phyloP scores from a whole-genome alignment of 2,797 vertebrate genomes.

The Helarctos malayanus region DNA sequence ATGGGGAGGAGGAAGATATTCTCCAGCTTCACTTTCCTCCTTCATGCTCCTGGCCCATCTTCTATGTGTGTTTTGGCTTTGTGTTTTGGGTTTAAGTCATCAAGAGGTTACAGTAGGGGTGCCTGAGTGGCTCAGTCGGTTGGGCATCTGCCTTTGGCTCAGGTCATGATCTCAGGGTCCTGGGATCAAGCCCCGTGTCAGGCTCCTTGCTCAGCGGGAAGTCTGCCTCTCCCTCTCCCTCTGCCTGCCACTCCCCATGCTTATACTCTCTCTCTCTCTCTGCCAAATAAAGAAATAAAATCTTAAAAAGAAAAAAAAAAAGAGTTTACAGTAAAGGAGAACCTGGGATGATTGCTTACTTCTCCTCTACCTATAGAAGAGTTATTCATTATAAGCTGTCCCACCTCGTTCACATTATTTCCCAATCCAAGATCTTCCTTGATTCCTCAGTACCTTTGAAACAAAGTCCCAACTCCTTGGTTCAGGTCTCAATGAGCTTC shows the following conservation, averaged over 20 bases:
- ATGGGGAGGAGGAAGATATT: background rate
- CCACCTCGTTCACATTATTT: background rate
- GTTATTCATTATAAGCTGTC: background rate
- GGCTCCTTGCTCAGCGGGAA: too few relatives aligned
- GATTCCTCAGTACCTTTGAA: background rate
- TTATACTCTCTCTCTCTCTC: too few relatives aligned
- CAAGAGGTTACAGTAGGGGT: background rate
- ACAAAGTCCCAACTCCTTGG: background rate
- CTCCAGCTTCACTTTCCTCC: background rate
- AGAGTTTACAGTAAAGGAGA: background rate
- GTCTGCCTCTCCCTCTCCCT: too few relatives aligned
- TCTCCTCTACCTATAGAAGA: background rate
- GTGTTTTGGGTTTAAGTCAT: background rate
- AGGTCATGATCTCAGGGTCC: too few relatives aligned
- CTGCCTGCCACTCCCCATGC: too few relatives aligned
- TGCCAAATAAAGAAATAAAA: too few relatives aligned
- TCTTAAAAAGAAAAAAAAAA: background rate
- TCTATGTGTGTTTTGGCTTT: constrained; percentile 3
- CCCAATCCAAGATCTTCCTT: background rate
- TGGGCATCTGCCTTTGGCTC: too few relatives aligned
- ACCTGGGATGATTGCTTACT: background rate
- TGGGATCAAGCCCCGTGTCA: too few relatives aligned
- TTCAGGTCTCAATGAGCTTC: background rate
- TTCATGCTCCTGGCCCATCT: background rate
- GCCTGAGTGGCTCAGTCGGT: too few relatives aligned